A percentile compares a stretch with the other conserved stretches of the same genome.
Conservation (phyloP, 2,888 invertebrate genomes). For the Drosophila buzzatii region DNA sequence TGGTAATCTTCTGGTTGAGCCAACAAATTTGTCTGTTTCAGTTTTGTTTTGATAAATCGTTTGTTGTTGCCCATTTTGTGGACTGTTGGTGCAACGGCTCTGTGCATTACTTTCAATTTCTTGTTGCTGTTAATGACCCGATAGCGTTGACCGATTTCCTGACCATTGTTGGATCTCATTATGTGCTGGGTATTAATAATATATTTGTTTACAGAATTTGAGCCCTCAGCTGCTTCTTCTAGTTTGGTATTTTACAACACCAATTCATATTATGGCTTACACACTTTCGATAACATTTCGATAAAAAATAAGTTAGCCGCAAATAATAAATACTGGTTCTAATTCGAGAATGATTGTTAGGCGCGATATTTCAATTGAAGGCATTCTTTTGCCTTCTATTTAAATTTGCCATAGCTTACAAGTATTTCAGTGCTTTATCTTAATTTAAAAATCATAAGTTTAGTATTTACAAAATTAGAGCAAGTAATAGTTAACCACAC, state of each 20-base stretch:
- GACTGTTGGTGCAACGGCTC: neutral
- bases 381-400: neutral
- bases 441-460: neutral
- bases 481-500: slow-evolving; percentile 8
- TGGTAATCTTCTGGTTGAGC: neutral
- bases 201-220: slow-evolving; percentile 11
- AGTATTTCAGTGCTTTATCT: neutral
- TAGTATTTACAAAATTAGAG: slow-evolving; percentile 4
- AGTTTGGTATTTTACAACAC: slow-evolving; percentile 15
- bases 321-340: neutral
- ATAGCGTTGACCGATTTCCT: neutral
- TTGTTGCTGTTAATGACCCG: slow-evolving; percentile 7
- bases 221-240: slow-evolving; percentile 12
- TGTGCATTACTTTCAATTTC: neutral
- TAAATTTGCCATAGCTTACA: neutral
- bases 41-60: slow-evolving; percentile 7
- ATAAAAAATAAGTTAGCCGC: slow-evolving; percentile 4
- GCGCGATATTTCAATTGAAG: neutral
- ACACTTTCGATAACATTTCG: slow-evolving; percentile 15
- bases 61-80: slow-evolving; percentile 8
- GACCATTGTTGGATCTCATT: slow-evolving; percentile 25
- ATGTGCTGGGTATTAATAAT: neutral
- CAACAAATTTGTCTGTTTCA: neutral
- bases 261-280: neutral
- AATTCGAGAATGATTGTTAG: slow-evolving; percentile 5